Evolutionary conservation across 2,888 invertebrate genomes (phyloP), one percentile per base, ranked within the genome.

Genomic region (Taphrorychus bicolor): DNA sequence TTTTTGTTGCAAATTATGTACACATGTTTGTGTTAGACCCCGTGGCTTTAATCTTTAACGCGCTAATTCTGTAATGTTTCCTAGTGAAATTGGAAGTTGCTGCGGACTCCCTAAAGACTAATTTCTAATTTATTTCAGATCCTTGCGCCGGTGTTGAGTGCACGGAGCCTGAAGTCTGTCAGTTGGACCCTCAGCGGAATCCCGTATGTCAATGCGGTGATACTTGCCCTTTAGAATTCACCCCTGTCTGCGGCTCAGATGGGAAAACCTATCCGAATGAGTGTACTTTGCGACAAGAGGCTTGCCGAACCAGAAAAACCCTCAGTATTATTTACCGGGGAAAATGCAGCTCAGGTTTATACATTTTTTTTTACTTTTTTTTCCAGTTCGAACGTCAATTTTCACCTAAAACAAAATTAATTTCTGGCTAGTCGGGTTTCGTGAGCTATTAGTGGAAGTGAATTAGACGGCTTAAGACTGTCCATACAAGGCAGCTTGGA

Each of bases 181-280:
- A 92, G 81, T 84, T 95, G 81, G 92, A 93, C 82, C 88, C 87
- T 74, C 87, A 89, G 59, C 87, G 95, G 51, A 87, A 89, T 72
- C 92, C 95, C 0, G 86, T 87, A 45, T 95, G 95, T 81, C 87
- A 88, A 68, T 95, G 95, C 81, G 91, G 91, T 63, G 91, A 91
- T 73, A 85, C 88, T 54, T 91, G 93, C 77, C 90, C 92, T 59
- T 86, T 94, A 73, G 86, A 91, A 75, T 90, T 91, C 75, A 85
- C 88, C 49, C 88, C 91, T 5, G 87, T 92, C 58, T 92, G 92
- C 78, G 92, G 91, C 49, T 91, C 91, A 40, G 91, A 92, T 79
- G 91, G 91, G 74, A 89, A 88, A 82, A 93, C 92, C 70, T 93
- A 93, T 80, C 87, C 91, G 66, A 95, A 93, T 82, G 94, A 94